These are phyloP conservation scores for Rhinoderma darwinii DNA, from an alignment of 2,113 vertebrate genomes.

Conservation along the genomic window DNA sequence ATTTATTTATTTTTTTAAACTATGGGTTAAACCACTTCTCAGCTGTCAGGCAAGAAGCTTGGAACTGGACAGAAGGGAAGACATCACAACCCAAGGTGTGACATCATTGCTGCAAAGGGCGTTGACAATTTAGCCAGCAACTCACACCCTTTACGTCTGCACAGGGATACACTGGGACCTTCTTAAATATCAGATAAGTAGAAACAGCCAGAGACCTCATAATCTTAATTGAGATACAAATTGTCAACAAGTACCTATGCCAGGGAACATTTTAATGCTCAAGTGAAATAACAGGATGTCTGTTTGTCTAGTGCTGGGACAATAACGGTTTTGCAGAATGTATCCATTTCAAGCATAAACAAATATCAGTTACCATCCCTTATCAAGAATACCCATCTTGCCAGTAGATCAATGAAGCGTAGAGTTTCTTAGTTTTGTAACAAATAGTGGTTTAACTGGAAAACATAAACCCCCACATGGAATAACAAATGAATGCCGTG, in stretches of 20 bases:
- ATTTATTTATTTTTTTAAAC: too few relatives aligned
- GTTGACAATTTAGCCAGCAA: constrained; percentile 14
- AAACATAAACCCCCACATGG: not conserved
- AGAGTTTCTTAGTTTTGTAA: constrained; percentile 8
- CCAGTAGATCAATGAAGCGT: not conserved
- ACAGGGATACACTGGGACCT: not conserved
- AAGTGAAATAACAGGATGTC: constrained; percentile 17
- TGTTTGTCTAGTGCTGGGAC: not conserved
- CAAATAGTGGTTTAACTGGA: constrained; percentile 26
- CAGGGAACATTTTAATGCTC: constrained; percentile 44
- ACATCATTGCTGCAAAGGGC: constrained; percentile 49
- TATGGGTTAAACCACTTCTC: not conserved
- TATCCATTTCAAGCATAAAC: constrained; percentile 6
- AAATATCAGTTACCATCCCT: constrained; percentile 10
- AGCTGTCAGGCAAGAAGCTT: constrained; percentile 7
- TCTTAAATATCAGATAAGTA: constrained; percentile 18
- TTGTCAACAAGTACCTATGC: constrained; percentile 41
- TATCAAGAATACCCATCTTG: constrained; percentile 26
- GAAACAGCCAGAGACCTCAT: constrained; percentile 17
- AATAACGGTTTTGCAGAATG: constrained; percentile 21
- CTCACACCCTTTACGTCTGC: constrained; percentile 36
- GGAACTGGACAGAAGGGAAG: not conserved
- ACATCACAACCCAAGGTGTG: constrained; percentile 39
- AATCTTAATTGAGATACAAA: constrained; percentile 32
- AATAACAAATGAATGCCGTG: not conserved